Evolutionary conservation across 2,888 invertebrate genomes (phyloP), one percentile per base, ranked within the genome.

Genomic region (Automeris io): DNA sequence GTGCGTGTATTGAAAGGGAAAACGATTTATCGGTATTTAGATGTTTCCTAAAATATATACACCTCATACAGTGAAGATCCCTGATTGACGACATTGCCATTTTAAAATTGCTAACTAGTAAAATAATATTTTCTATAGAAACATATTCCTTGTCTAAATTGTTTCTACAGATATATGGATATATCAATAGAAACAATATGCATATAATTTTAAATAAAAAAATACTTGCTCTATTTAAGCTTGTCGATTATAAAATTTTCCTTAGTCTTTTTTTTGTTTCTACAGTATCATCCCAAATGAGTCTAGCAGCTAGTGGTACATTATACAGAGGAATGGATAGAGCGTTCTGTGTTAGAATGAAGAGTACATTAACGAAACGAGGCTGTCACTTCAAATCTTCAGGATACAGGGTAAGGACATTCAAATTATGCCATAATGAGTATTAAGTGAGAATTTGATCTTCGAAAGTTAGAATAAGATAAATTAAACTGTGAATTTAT

Each of bases 331-430:
- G 96, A 24, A 91, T 95, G 82, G 96, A 97, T 62, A 87, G 97
- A 62, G 95, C 96, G 29, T 97, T 97, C 82, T 98, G 98, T 80
- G 90, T 98, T 34, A 90, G 98, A 51, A 98, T 98, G 98, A 98
- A 98, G 76, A 98, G 98, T 39, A 98, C 98, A 0, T 88, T 98
- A 45, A 98, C 98, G 35, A 98, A 98, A 85, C 89, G 98, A 62
- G 98, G 98, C 42, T 98, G 98, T 72, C 97, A 97, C 78, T 97
- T 97, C 82, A 97, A 97, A 80, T 96, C 96, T 24, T 97, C 96
- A 48, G 97, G 97, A 76, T 97, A 96, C 80, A 91, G 97, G 91
- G 97, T 97, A 89, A 92, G 93, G 41, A 45, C 21, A 45, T 16
- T 39, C 3, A 33, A 24, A 33, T 45, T 24, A 11, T n/a, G n/a